Evolutionary conservation across 92 coral and sea anemone species (phyloP).

Genomic region (Siderastrea radians): DNA sequence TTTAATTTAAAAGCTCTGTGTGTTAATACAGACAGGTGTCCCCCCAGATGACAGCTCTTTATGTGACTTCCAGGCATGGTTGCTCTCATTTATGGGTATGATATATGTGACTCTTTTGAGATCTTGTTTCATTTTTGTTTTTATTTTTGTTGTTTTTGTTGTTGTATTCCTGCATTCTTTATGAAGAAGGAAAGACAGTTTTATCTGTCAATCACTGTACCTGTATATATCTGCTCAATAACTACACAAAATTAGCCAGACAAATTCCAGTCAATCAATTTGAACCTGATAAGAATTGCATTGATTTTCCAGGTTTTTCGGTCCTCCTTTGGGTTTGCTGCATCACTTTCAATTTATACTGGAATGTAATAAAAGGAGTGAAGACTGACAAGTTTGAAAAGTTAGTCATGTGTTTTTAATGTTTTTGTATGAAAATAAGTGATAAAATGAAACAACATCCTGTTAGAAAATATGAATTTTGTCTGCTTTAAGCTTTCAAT

Average conservation of each 20-base stretch:
- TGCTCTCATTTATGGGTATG: conserved; percentile 91
- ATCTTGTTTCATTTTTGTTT: too few relatives aligned
- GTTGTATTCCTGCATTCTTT: too few relatives aligned
- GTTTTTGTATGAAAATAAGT: neutral
- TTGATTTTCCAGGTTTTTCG: conserved; percentile 74
- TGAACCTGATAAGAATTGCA: neutral
- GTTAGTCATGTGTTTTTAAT: conserved; percentile 59
- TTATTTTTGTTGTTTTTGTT: too few relatives aligned
- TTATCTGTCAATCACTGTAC: too few relatives aligned
- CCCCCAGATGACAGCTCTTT: conserved; percentile 73
- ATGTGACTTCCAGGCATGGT: conserved; percentile 96
- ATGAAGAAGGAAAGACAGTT: too few relatives aligned
- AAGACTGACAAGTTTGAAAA: conserved; percentile 93
- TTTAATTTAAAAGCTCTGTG: too few relatives aligned
- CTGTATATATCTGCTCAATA: too few relatives aligned
- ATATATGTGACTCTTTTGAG: neutral
- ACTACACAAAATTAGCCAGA: too few relatives aligned
- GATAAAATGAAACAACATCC: neutral
- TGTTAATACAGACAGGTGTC: conserved; percentile 75
- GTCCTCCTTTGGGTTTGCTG: conserved; percentile 96
- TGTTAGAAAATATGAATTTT: too few relatives aligned
- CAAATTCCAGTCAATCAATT: neutral
- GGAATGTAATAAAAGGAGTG: conserved; percentile 88
- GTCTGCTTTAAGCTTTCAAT: too few relatives aligned
- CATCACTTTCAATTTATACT: conserved; percentile 95